These are phyloP conservation scores for Xenopus laevis DNA, from an alignment of 2,113 vertebrate species.

Conservation along the genomic window DNA sequence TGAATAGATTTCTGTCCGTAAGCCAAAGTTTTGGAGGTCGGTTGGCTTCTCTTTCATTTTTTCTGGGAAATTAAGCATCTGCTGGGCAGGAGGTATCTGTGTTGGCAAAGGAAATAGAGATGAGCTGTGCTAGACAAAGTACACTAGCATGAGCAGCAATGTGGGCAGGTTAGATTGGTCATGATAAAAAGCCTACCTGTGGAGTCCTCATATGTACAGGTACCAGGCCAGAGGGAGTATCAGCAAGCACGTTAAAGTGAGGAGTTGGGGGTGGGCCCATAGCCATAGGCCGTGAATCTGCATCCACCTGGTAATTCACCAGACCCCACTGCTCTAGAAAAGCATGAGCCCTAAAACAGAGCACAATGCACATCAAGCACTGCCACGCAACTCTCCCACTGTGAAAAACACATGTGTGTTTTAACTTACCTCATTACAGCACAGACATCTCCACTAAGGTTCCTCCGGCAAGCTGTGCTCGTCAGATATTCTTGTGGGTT, in stretches of 20 bases:
- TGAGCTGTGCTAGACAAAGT: no score
- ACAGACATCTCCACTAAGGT: constrained; percentile 91
- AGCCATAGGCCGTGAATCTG: constrained; percentile 88
- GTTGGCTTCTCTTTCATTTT: constrained; percentile 89
- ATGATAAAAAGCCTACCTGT: constrained; percentile 66
- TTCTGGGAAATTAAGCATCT: constrained; percentile 88
- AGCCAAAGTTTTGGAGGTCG: constrained; percentile 95
- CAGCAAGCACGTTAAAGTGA: constrained; percentile 92
- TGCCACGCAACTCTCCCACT: not conserved
- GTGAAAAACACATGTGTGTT: not conserved
- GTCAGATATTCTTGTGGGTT: constrained; percentile 97
- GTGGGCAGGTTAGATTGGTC: no score
- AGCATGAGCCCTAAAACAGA: constrained; percentile 79
- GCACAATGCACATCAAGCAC: not conserved
- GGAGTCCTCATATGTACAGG: constrained; percentile 88
- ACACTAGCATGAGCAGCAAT: no score
- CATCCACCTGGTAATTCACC: constrained; percentile 96
- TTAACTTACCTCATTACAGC: constrained; percentile 88
- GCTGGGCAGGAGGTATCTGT: constrained; percentile 87
- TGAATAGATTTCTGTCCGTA: constrained; percentile 88
- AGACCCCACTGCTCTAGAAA: constrained; percentile 98
- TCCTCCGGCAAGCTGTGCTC: constrained; percentile 92
- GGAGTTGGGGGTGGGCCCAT: constrained; percentile 96
- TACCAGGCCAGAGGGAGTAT: constrained; percentile 90
- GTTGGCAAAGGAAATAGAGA: not conserved